Percentiles rank a stretch among this genome's conserved stretches.
These are phyloP conservation scores for Pagrus major DNA, from an alignment of 2,113 vertebrate species.

Conservation along the genomic window DNA sequence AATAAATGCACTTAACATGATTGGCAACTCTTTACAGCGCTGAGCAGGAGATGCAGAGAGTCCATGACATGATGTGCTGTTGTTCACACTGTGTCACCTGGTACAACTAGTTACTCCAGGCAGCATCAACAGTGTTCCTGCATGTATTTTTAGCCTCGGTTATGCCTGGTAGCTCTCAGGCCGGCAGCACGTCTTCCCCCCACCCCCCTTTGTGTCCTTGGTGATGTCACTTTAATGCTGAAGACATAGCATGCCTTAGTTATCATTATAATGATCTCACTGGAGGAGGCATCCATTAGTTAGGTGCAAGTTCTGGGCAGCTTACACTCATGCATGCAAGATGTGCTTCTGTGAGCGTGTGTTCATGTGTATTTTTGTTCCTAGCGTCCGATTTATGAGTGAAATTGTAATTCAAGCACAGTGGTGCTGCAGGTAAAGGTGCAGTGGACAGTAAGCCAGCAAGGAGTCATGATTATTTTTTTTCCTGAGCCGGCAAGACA, in stretches of 20 bases:
- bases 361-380: background rate
- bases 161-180: constrained; percentile 37
- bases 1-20: background rate
- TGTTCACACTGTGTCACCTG: background rate
- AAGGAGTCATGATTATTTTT: constrained; percentile 26
- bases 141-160: constrained; percentile 65
- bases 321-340: background rate
- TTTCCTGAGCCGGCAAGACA: constrained; percentile 12
- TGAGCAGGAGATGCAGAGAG: background rate
- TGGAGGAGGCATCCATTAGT: constrained; percentile 10
- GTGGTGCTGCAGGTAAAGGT: constrained; percentile 37
- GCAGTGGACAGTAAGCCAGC: constrained; percentile 13
- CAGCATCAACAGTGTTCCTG: constrained; percentile 17
- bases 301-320: background rate
- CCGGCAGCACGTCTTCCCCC: constrained; percentile 21
- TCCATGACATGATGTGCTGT: background rate
- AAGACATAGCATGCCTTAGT: constrained; percentile 48
- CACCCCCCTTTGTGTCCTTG: constrained; percentile 56
- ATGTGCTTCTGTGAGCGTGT: background rate
- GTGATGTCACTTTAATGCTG: constrained; percentile 56
- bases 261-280: constrained; percentile 52
- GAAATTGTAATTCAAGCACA: constrained; percentile 7
- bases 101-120: constrained; percentile 19
- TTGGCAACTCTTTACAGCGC: background rate
- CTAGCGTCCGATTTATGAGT: background rate